Percentiles rank a stretch among this genome's conserved stretches.
Evolutionary conservation across 1,140 invertebrate species (phyloP).

Genomic region (Apocrypta bakeri): DNA sequence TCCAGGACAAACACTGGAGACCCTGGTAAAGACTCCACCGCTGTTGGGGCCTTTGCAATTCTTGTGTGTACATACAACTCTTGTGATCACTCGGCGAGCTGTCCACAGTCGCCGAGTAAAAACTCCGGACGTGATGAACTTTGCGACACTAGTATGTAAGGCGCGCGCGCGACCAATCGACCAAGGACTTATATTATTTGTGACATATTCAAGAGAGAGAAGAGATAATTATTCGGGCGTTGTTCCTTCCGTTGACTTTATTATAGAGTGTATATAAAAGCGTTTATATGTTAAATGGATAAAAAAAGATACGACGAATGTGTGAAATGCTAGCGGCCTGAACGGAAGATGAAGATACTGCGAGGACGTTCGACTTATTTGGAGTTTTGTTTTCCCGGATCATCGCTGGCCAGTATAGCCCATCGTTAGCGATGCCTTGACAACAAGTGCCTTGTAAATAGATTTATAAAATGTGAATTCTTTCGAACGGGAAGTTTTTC

Average conservation of each 20-base stretch:
- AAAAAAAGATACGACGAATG: not conserved
- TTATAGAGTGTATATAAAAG: slow-evolving; percentile 40
- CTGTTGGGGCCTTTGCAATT: not conserved
- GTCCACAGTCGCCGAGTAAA: not conserved
- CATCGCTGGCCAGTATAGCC: slow-evolving; percentile 65
- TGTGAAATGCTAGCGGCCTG: not conserved
- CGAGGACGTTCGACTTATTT: slow-evolving; percentile 1
- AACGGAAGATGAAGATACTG: not conserved
- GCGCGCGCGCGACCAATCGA: not conserved
- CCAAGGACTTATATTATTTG: slow-evolving; percentile 24
- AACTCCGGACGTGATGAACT: slow-evolving; percentile 25
- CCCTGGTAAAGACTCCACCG: slow-evolving; percentile 79
- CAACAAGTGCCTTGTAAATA: slow-evolving; percentile 70
- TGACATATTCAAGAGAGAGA: slow-evolving; percentile 20
- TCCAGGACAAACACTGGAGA: slow-evolving; percentile 77
- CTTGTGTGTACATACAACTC: not conserved
- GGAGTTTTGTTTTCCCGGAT: not conserved
- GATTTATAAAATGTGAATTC: slow-evolving; percentile 18
- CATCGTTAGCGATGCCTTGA: slow-evolving; percentile 67
- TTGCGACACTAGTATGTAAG: slow-evolving; percentile 9
- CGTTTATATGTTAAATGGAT: slow-evolving; percentile 26
- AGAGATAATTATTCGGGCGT: slow-evolving; percentile 45
- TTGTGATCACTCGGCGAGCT: slow-evolving; percentile 38
- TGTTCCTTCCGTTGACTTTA: slow-evolving; percentile 50
- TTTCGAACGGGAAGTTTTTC: slow-evolving; percentile 25